Evolutionary conservation across 2,113 vertebrate genomes (phyloP).

Genomic region (Barbus barbus): DNA sequence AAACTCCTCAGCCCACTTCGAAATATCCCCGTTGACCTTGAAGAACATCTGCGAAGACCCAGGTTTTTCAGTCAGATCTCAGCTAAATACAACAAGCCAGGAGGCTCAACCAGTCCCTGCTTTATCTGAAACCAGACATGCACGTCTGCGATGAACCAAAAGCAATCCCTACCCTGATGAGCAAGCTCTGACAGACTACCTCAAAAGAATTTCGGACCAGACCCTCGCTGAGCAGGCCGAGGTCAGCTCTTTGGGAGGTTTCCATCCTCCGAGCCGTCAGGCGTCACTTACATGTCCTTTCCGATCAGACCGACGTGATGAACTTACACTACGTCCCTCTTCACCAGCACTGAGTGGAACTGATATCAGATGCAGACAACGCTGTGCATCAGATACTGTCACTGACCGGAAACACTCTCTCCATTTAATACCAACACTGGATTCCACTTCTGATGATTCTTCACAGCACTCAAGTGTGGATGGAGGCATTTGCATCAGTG

Average conservation of each 20-base stretch:
- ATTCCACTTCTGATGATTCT: constrained; percentile 30
- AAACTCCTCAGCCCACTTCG: background rate
- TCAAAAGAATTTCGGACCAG: constrained; percentile 72
- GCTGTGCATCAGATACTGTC: background rate
- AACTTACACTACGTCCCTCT: constrained; percentile 12
- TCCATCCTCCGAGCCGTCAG: constrained; percentile 68
- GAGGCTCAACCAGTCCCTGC: constrained; percentile 23
- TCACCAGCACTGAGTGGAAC: constrained; percentile 2
- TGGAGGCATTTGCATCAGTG: constrained; percentile 26
- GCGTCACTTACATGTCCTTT: constrained; percentile 60
- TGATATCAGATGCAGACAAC: constrained; percentile 1
- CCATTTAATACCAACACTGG: background rate
- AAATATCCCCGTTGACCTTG: background rate
- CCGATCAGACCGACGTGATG: constrained; percentile 24
- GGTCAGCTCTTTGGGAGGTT: constrained; percentile 61
- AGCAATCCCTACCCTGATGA: constrained; percentile 68
- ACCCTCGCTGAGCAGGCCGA: constrained; percentile 68
- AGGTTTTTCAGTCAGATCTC: background rate
- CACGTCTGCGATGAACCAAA: constrained; percentile 46
- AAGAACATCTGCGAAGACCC: constrained; percentile 15
- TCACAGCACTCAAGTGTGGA: constrained; percentile 38
- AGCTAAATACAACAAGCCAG: constrained; percentile 24
- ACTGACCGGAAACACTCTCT: background rate
- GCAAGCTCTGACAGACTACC: constrained; percentile 75
- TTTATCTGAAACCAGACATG: background rate